These are phyloP conservation scores for Copsychus sechellarum DNA, from an alignment of 2,113 vertebrate species.

Conservation along the genomic window DNA sequence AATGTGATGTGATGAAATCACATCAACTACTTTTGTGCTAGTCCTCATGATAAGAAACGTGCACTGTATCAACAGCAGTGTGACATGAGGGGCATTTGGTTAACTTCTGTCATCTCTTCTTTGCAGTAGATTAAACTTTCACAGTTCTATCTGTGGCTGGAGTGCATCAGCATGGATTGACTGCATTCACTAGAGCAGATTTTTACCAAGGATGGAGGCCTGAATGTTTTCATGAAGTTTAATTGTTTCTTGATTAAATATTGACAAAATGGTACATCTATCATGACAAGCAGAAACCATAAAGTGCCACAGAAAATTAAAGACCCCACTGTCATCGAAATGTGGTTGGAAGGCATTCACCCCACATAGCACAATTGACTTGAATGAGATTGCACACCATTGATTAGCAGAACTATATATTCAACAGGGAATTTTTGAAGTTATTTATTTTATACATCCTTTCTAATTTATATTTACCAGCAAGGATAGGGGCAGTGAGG, in stretches of 20 bases:
- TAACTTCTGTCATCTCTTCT: not conserved
- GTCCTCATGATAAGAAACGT: not conserved
- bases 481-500: not conserved
- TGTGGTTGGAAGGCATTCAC: constrained; percentile 34
- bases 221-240: constrained; percentile 65
- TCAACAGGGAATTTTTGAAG: constrained; percentile 1
- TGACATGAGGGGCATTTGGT: not conserved
- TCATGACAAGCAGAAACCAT: constrained; percentile 52
- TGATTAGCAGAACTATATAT: constrained; percentile 52
- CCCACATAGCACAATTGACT: constrained; percentile 42
- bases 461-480: constrained; percentile 38
- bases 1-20: not conserved
- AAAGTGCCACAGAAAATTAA: constrained; percentile 72
- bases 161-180: not conserved
- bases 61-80: not conserved
- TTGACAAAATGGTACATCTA: constrained; percentile 65
- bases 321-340: constrained; percentile 42
- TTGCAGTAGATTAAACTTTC: not conserved
- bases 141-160: not conserved
- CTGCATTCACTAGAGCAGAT: not conserved
- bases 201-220: not conserved
- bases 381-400: constrained; percentile 59
- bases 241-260: constrained; percentile 76
- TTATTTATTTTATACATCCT: not conserved
- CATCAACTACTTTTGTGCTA: not conserved